Evolutionary conservation across 2,113 vertebrate genomes (phyloP).

Genomic region (Spea bombifrons): DNA sequence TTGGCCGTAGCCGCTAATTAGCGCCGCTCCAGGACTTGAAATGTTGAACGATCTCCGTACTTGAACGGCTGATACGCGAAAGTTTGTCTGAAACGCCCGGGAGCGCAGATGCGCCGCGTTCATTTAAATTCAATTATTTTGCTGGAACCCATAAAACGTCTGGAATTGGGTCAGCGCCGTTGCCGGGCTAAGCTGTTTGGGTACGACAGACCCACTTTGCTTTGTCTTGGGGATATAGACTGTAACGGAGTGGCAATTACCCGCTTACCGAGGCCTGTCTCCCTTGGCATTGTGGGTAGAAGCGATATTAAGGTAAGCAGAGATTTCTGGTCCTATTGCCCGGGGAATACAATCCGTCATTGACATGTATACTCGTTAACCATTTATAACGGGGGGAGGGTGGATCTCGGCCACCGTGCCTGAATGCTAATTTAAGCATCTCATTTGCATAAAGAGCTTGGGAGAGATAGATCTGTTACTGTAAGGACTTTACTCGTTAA

Average conservation of each 20-base stretch:
- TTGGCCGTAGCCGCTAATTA: neutral
- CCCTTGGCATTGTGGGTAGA: slow-evolving; percentile 35
- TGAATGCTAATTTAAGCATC: slow-evolving; percentile 4
- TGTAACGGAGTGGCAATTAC: slow-evolving; percentile 65
- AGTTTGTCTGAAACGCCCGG: slow-evolving; percentile 46
- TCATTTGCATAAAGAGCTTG: neutral
- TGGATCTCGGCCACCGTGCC: neutral
- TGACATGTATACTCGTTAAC: slow-evolving; percentile 52
- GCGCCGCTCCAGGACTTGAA: no score
- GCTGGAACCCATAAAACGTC: slow-evolving; percentile 51
- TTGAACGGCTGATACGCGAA: neutral
- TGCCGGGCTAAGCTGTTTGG: slow-evolving; percentile 68
- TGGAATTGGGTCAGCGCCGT: slow-evolving; percentile 67
- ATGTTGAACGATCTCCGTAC: neutral
- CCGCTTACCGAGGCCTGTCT: slow-evolving; percentile 58
- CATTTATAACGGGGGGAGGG: neutral
- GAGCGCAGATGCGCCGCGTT: slow-evolving; percentile 54
- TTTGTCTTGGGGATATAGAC: slow-evolving; percentile 62
- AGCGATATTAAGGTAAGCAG: slow-evolving; percentile 50
- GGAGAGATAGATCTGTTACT: no score
- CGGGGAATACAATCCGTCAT: slow-evolving; percentile 56
- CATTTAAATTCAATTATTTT: slow-evolving; percentile 63
- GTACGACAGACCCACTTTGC: slow-evolving; percentile 55
- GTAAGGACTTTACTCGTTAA: no score
- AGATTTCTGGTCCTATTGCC: slow-evolving; percentile 50